phyloP scores from a whole-genome alignment of 2,888 invertebrate genomes.

The Encarsia formosa region DNA sequence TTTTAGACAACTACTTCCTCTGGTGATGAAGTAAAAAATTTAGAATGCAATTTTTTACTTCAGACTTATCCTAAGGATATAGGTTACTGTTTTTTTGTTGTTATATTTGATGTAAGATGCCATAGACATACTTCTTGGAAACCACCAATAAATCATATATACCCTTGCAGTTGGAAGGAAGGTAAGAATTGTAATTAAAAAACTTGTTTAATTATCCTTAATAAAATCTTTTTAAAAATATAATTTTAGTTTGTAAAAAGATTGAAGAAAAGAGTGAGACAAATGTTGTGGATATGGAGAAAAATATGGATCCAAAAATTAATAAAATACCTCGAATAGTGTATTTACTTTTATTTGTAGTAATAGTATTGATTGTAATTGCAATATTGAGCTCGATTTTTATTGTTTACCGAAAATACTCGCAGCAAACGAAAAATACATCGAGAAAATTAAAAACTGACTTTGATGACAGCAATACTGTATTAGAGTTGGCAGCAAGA shows the following conservation, averaged over 20 bases:
- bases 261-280: slow-evolving; percentile 6
- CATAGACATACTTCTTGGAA: slow-evolving; percentile 25
- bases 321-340: slow-evolving; percentile 8
- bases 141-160: slow-evolving; percentile 15
- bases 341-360: slow-evolving; percentile 9
- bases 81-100: slow-evolving; percentile 23
- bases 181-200: slow-evolving; percentile 9
- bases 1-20: slow-evolving; percentile 12
- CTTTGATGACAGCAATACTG: slow-evolving; percentile 11
- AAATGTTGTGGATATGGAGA: slow-evolving; percentile 7
- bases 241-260: slow-evolving; percentile 17
- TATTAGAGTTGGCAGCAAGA: slow-evolving; percentile 10
- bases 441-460: background rate
- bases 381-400: slow-evolving; percentile 18
- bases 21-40: slow-evolving; percentile 13
- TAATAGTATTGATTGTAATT: slow-evolving; percentile 12
- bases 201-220: background rate
- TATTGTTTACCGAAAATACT: slow-evolving; percentile 11
- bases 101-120: slow-evolving; percentile 23
- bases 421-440: slow-evolving; percentile 12
- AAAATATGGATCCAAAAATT: background rate
- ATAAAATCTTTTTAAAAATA: background rate
- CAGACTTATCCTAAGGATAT: slow-evolving; percentile 9
- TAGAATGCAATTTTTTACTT: slow-evolving; percentile 26
- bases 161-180: slow-evolving; percentile 25